phyloP scores from a whole-genome alignment of 2,113 vertebrate species.

The Trichomycterus rosablanca region DNA sequence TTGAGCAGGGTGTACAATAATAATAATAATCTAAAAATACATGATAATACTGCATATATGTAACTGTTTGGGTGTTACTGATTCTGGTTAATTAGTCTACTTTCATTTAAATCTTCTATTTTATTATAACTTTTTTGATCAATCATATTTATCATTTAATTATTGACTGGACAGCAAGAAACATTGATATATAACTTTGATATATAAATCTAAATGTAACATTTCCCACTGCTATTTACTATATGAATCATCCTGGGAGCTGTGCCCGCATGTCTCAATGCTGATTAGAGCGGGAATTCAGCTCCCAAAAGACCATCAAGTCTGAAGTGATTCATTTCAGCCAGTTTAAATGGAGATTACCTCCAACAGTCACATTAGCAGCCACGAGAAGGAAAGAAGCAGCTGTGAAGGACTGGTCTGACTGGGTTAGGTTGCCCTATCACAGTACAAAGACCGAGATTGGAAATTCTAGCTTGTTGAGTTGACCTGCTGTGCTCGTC shows the following conservation, averaged over 20 bases:
- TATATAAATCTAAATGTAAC: no score
- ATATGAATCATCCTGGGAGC: background rate
- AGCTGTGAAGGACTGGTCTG: slow-evolving; percentile 29
- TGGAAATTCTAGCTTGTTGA: slow-evolving; percentile 14
- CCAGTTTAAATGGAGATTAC: slow-evolving; percentile 19
- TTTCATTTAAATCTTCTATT: no score
- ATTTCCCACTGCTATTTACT: no score
- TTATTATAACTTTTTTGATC: no score
- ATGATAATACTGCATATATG: no score
- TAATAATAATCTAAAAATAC: no score
- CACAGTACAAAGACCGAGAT: slow-evolving; percentile 1
- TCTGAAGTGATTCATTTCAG: slow-evolving; percentile 14
- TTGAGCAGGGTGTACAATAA: no score
- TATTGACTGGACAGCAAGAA: no score
- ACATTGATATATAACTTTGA: no score
- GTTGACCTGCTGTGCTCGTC: slow-evolving; percentile 33
- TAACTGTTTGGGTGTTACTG: no score
- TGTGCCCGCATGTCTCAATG: slow-evolving; percentile 29
- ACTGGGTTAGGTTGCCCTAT: slow-evolving; percentile 25
- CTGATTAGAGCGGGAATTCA: slow-evolving; percentile 25
- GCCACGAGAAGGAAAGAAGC: slow-evolving; percentile 17
- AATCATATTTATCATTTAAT: no score
- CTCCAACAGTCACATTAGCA: slow-evolving; percentile 17
- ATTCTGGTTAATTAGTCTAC: no score
- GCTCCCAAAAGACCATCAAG: slow-evolving; percentile 12